Evolutionary conservation across 2,888 invertebrate genomes (phyloP), one percentile per base, ranked within the genome.

Genomic region (Sycophila texana): DNA sequence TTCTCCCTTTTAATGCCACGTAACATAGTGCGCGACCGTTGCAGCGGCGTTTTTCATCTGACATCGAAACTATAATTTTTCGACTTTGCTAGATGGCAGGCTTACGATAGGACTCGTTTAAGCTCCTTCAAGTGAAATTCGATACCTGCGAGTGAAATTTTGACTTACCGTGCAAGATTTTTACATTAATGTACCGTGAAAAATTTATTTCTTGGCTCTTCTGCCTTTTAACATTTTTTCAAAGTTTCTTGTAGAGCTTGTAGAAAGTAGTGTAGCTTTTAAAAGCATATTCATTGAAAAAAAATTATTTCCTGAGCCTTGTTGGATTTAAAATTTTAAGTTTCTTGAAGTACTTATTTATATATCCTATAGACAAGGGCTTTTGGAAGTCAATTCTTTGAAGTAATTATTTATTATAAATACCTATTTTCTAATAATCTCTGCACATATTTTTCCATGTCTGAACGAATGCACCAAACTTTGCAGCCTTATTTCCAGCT

Each of bases 11-110:
- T 22, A 67, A 77, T 60, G 53, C 51, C 12, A 3, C 13, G 30
- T 39, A 47, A 74, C 68, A 26, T 74, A 49, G 60, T 61, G 30
- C 20, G 51, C 47, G 10, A 2, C 73, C 57, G 18, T 65, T 63
- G 65, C 58, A 77, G 51, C 14, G 39, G 71, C 47, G 16, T 20
- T 70, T 68, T 53, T 75, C 75, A 61, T 47, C 26, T 14, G 70
- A 70, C 57, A 66, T 70, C 20, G 70, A 39, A 20, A 16, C 55
- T 20, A 73, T 73, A 73, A 65, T 73, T 73, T 73, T 65, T 39
- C 14, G 63, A 51, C 14, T 65, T 73, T 68, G 26, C 67, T 13
- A 58, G 55, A 60, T 4, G n/a, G 4, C n/a, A 16, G 22, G 51
- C 57, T 66, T 51, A 67, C 20, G 20, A 60, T 60, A 18, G 51